Conservation (phyloP, 1,140 invertebrate genomes). For the Acyrthosiphon pisum region DNA sequence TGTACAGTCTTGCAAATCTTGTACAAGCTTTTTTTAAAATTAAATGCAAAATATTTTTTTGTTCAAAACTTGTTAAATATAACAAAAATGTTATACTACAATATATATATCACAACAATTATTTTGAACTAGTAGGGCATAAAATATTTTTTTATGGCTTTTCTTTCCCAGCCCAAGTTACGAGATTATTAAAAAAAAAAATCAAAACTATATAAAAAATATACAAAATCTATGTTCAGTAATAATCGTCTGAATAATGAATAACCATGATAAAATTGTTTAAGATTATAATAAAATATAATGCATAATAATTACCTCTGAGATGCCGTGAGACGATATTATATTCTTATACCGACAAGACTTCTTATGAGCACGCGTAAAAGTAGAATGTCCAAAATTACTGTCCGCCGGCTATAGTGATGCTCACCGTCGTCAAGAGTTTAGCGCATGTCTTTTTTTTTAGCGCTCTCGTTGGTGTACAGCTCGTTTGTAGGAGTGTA, state of each 20-base stretch:
- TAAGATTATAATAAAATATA: background rate
- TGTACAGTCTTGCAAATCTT: too few species aligned
- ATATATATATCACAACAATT: too few species aligned
- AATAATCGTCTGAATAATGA: background rate
- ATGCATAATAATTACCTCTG: background rate
- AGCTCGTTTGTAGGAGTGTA: background rate
- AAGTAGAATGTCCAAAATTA: constrained; percentile 8
- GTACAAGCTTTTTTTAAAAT: too few species aligned
- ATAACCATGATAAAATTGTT: background rate
- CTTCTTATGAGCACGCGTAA: background rate
- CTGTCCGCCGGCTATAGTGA: background rate
- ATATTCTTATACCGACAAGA: background rate
- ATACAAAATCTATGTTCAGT: background rate
- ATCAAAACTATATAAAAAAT: background rate
- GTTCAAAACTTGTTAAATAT: too few species aligned
- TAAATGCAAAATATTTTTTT: too few species aligned
- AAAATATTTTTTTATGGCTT: too few species aligned
- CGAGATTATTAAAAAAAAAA: background rate
- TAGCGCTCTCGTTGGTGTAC: background rate
- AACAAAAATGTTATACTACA: too few species aligned
- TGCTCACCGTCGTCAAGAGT: background rate
- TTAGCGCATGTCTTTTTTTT: constrained; percentile 30
- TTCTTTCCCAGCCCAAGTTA: too few species aligned
- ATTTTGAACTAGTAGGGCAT: too few species aligned
- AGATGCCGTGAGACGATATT: background rate